Evolutionary conservation across 2,888 invertebrate genomes (phyloP), one percentile per base, ranked within the genome.

Genomic region (Amphipyra berbera): DNA sequence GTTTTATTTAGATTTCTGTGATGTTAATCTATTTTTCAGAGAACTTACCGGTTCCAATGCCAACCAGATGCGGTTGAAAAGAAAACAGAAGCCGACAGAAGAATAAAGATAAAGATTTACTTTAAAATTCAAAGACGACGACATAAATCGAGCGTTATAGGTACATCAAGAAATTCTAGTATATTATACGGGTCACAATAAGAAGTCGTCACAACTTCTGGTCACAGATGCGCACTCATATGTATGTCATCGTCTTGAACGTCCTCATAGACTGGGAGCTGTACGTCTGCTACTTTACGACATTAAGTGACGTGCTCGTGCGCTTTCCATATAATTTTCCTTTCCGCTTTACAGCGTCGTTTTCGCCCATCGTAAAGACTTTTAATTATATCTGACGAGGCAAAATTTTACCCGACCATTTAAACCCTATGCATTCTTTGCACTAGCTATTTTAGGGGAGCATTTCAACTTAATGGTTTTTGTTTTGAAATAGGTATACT

Each of bases 311-410:
- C 86, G 87, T 87, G 85, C 85, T 79, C 68, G 76, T 71, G 79
- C 83, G 82, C 75, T 84, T 81, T 85, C 83, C 82, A 84, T 87
- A 90, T 90, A 89, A 88, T 88, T 89, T 88, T 86, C 85, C 85
- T 82, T 79, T 81, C 79, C 83, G 83, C 88, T 91, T 92, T 90
- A 92, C 92, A 92, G 89, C 91, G 85, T 88, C 90, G 90, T 90
- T 89, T 87, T 88, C 86, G 86, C 85, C 87, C 86, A 89, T 90
- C 90, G 88, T 90, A 90, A 91, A 90, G 85, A 88, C 86, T 89
- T 90, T 91, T 92, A 91, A 91, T 90, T 91, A 91, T 90, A 87
- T 90, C 87, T 88, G 88, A 88, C 86, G 85, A 84, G 81, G 87
- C 87, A 83, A 88, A 87, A 88, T 88, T 89, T 86, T 85, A 88